Evolutionary conservation across 2,113 vertebrate genomes (phyloP), one percentile per base, ranked within the genome.

Genomic region (Chloebia gouldiae): DNA sequence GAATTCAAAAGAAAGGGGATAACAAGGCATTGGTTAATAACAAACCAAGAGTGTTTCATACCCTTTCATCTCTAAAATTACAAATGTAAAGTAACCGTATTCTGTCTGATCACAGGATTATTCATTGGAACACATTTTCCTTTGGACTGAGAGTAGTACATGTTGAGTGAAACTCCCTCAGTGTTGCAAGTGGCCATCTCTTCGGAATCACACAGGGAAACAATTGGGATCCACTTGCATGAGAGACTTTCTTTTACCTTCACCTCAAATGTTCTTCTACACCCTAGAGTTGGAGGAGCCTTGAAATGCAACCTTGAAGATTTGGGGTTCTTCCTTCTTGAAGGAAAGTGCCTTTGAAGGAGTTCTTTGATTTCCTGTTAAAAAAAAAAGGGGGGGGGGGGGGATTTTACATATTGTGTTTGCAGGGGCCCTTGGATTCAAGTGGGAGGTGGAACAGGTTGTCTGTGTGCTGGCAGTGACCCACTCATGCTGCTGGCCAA

Each of bases 1-100:
- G 49, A 95, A 95, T 94, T 80, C 33, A 86, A 82, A 96, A 78
- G 82, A 81, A 91, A 96, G 37, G 82, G 63, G 81, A 85, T 88
- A 92, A 82, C 69, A 68, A 73, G 91, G 45, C 53, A 57, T 94
- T 92, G 93, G 64, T 95, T 96, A 94, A 81, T 85, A 91, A 92
- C 56, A 95, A 91, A 56, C 35, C 66, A 77, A 57, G 82, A 61
- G 57, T 81, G 50, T 86, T 92, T 90, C 57, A 77, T 60, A 93
- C 69, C 30, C 75, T 75, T 85, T 87, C 75, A 79, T 91, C 85
- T 81, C 79, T 73, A 85, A 92, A 97, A 68, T 73, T 86, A 82
- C 76, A 83, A 92, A 80, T 44, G 60, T 60, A 69, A 96, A 81
- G 81, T 86, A 64, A 63, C 54, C 30, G 22, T 75, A 35, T 47